Evolutionary conservation across 2,888 invertebrate genomes (phyloP), one percentile per base, ranked within the genome.

Genomic region (Napeogenes inachia): DNA sequence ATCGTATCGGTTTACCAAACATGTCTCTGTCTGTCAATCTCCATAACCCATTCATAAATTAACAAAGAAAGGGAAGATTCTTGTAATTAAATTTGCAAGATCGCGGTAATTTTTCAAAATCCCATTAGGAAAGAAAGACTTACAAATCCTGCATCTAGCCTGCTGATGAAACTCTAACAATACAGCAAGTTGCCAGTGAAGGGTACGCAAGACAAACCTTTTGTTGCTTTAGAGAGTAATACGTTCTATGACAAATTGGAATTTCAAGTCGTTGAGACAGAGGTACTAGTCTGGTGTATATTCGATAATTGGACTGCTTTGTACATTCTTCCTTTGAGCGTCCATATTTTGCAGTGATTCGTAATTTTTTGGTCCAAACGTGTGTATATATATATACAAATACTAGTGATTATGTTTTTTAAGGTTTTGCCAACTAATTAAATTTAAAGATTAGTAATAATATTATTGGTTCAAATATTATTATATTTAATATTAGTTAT

Each of bases 211-310:
- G 73, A 71, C 70, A 71, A 71, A 65, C 70, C 78, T 75, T 79
- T 83, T 82, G 81, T 84, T 75, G 69, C 68, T 69, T 71, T 70
- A 63, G 61, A 67, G 68, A 73, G 77, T 81, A 81, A 81, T 84
- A 80, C 77, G 77, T 81, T 80, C 76, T 81, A 81, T 83, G 82
- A 85, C 82, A 85, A 85, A 85, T 85, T 84, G 82, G 73, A 80
- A 79, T 75, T 79, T 79, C 77, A 76, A 78, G 74, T 75, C 73
- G 70, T 67, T 62, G 68, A 70, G 81, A 80, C 82, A 75, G 74
- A 68, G 67, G 68, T 62, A 64, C 70, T 68, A 69, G 72, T 75
- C 72, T 70, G 69, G 60, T 65, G 71, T 67, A 68, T 66, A 69
- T 68, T 75, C 71, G 68, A 74, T 74, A 74, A 76, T 75, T 75